Conservation (phyloP, 2,113 vertebrate species). For the Zootoca vivipara region DNA sequence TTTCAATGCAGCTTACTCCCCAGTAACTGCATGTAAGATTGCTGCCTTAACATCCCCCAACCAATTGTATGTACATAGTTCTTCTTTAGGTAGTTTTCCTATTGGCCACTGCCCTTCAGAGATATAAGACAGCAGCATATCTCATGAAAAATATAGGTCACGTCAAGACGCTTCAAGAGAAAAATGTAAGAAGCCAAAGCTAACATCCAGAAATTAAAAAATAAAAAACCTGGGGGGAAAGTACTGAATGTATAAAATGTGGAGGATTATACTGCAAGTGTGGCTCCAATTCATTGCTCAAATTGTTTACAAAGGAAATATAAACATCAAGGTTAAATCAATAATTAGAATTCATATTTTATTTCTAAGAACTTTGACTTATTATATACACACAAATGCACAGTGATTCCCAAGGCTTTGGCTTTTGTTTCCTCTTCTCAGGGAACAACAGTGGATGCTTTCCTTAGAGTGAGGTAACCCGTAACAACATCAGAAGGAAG, state of each 20-base stretch:
- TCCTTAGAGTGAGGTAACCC: conserved; percentile 92
- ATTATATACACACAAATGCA: background rate
- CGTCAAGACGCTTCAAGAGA: conserved; percentile 7
- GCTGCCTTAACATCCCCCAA: background rate
- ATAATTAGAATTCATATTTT: conserved; percentile 29
- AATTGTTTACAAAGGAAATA: conserved; percentile 12
- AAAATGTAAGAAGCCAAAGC: conserved; percentile 35
- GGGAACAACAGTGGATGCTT: conserved; percentile 93
- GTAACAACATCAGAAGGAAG: conserved; percentile 93
- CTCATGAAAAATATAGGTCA: conserved; percentile 41
- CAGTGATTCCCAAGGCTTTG: background rate
- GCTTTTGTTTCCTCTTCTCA: conserved; percentile 66
- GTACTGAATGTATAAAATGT: background rate
- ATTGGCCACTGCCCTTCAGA: conserved; percentile 15
- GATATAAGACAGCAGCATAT: conserved; percentile 15
- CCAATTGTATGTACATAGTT: background rate
- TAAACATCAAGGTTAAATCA: conserved; percentile 45
- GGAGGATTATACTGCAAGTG: too few species aligned
- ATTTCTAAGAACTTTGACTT: conserved; percentile 45
- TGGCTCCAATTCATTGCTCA: too few species aligned
- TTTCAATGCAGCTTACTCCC: background rate
- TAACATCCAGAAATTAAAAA: conserved; percentile 34
- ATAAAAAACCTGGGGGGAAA: conserved; percentile 9
- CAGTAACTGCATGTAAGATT: background rate
- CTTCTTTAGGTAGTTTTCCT: conserved; percentile 28